phyloP scores from a whole-genome alignment of 2,888 invertebrate species.

The Calliphora vomitoria region DNA sequence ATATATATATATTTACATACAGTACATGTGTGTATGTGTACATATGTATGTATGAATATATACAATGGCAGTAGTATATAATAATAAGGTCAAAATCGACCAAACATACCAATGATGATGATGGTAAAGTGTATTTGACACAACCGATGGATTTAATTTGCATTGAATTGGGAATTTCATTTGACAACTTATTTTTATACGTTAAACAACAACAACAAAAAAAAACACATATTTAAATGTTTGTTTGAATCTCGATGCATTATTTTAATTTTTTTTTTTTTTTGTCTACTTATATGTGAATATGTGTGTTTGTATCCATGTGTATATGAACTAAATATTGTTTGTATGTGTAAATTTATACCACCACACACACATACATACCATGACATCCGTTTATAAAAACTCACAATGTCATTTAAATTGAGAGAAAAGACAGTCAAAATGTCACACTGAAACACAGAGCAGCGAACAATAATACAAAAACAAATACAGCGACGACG shows the following conservation, averaged over 20 bases:
- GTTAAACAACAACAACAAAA: constrained; percentile 36
- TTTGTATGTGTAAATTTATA: neutral
- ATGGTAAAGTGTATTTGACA: constrained; percentile 74
- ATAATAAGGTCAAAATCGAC: constrained; percentile 74
- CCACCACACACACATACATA: constrained; percentile 38
- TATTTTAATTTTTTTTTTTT: constrained; percentile 32
- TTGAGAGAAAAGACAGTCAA: constrained; percentile 74
- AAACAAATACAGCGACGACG: constrained; percentile 25
- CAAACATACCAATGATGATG: constrained; percentile 71
- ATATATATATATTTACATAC: neutral
- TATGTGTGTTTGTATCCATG: neutral
- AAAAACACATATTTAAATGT: constrained; percentile 62
- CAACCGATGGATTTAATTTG: constrained; percentile 77
- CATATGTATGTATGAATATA: neutral
- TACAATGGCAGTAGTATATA: constrained; percentile 51
- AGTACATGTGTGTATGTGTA: too few species aligned
- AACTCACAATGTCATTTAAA: constrained; percentile 72
- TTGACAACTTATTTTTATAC: constrained; percentile 77
- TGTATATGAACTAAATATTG: constrained; percentile 13
- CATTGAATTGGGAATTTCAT: constrained; percentile 79
- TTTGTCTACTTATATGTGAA: constrained; percentile 25
- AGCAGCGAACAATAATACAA: constrained; percentile 53
- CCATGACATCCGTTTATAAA: constrained; percentile 71
- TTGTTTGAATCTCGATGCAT: constrained; percentile 51
- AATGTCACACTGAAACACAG: constrained; percentile 67